Evolutionary conservation across 2,888 invertebrate species (phyloP), one percentile per base, ranked within the genome.

Genomic region (Euclidia mi): DNA sequence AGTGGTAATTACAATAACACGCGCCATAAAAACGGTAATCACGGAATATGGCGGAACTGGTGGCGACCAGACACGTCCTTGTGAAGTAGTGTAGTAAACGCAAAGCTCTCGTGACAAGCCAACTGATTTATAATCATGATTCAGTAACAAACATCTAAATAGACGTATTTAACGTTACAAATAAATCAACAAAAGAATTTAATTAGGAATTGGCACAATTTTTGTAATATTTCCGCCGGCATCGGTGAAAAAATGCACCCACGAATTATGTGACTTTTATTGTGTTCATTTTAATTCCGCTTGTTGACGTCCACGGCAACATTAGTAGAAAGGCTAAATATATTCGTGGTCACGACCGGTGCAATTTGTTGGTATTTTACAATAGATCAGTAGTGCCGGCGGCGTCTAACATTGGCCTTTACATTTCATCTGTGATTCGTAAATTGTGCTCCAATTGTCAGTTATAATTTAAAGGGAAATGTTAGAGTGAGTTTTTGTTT

Each of bases 401-500:
- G 50, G 46, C 56, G 47, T 7, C 31, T 31, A 46, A 45, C 61
- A 59, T 45, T 65, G 71, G 46, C 74, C 62, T 65, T 70, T 73
- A 49, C 37, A 44, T 66, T 71, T 57, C 67, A 71, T 57, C 67
- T 66, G 50, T 70, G 67, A 71, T 74, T 66, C 65, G 55, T 60
- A 74, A 71, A 74, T 45, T 44, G 52, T 60, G 68, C 60, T 67
- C 68, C 75, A 73, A 72, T 76, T 65, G 60, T 50, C 73, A 56
- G 70, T 65, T 48, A 59, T 71, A 61, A 65, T 60, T 67, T 59
- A 63, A 62, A 57, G 40, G 20, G 56, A 64, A 64, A 64, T 52
- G 45, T 50, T 55, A 15, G 11, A 49, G 37, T 49, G 31, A 45
- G 56, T 77, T 79, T 86, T 84, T 79, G 81, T 78, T 68, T 68